These are phyloP conservation scores for Notarius lentiginosus DNA, from an alignment of 2,113 vertebrate species.

Conservation along the genomic window DNA sequence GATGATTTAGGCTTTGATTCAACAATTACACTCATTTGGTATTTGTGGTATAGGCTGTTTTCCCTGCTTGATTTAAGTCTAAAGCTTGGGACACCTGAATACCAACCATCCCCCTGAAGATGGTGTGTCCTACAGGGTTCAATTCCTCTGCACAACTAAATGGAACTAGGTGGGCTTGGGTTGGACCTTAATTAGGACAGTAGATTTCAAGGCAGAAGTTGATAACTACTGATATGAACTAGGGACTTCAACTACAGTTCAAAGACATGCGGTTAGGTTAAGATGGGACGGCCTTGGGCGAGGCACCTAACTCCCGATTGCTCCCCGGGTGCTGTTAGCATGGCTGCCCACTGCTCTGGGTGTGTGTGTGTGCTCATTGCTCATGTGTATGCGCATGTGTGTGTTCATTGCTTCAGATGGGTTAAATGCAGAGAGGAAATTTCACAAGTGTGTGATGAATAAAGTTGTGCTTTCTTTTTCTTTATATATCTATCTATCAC, in stretches of 20 bases:
- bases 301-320: no score
- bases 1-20: neutral
- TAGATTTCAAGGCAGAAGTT: neutral
- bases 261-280: no score
- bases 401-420: no score
- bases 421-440: no score
- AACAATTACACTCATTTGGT: neutral
- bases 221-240: neutral
- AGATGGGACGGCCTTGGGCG: no score
- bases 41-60: neutral
- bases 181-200: neutral
- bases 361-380: no score
- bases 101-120: neutral
- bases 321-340: no score
- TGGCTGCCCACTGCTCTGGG: no score
- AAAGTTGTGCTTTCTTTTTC: no score
- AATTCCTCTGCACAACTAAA: neutral
- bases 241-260: neutral
- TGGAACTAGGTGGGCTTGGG: neutral
- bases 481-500: no score
- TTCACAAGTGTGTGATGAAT: no score
- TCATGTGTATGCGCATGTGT: no score
- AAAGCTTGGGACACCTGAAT: neutral
- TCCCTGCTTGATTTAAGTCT: neutral
- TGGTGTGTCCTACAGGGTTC: neutral